Evolutionary conservation across 2,113 vertebrate species (phyloP).

Genomic region (Cettia cetti): DNA sequence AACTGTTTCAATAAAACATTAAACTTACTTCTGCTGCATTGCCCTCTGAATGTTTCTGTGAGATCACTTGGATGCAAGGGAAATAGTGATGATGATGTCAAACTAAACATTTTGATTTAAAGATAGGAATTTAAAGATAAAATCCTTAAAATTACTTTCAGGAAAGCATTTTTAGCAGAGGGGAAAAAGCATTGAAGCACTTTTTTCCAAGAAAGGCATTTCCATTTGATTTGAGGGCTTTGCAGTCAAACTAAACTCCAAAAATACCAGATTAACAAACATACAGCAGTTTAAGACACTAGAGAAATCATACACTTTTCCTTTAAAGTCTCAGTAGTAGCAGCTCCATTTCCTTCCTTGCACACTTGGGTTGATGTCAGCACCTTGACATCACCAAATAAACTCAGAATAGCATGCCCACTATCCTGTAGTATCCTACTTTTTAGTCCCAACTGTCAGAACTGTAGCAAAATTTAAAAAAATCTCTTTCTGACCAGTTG

Average conservation of each 20-base stretch:
- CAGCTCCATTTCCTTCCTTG: background rate
- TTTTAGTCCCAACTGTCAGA: background rate
- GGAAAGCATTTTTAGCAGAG: background rate
- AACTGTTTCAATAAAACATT: slow-evolving; percentile 6
- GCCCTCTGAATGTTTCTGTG: background rate
- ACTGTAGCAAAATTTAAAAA: background rate
- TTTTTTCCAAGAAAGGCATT: background rate
- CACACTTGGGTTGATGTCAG: background rate
- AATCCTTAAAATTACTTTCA: background rate
- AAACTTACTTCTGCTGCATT: background rate
- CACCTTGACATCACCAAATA: background rate
- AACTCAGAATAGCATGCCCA: background rate
- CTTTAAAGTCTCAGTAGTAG: background rate
- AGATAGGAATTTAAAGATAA: background rate
- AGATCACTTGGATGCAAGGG: background rate
- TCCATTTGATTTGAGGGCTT: background rate
- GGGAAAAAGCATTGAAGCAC: background rate
- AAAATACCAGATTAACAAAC: background rate
- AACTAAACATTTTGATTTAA: background rate
- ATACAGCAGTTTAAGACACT: background rate
- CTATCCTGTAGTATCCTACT: background rate
- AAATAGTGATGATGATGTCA: background rate
- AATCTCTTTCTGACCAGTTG: background rate
- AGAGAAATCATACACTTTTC: background rate
- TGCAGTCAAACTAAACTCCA: background rate